These are phyloP conservation scores for Cerceris rybyensis DNA, from an alignment of 2,888 invertebrate genomes.

Conservation along the genomic window DNA sequence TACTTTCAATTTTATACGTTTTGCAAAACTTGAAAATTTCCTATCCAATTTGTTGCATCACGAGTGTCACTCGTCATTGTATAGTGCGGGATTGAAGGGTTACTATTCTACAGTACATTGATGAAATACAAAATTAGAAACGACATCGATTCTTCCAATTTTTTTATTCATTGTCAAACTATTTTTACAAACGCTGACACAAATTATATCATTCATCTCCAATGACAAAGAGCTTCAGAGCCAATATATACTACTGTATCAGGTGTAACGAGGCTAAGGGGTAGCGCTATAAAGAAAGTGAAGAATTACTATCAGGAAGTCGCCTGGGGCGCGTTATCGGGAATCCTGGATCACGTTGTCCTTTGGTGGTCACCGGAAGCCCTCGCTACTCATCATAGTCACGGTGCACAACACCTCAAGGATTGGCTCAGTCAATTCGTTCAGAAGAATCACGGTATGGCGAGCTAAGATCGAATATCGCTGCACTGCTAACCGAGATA, in stretches of 20 bases:
- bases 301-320: conserved; percentile 88
- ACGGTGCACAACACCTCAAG: conserved; percentile 75
- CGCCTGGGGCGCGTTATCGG: conserved; percentile 92
- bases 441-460: conserved; percentile 68
- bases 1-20: too few relatives aligned
- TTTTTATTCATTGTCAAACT: too few relatives aligned
- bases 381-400: conserved; percentile 84
- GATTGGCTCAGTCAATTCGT: conserved; percentile 77
- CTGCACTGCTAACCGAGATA: background rate
- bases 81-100: too few relatives aligned
- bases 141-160: too few relatives aligned
- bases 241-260: background rate
- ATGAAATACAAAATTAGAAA: too few relatives aligned
- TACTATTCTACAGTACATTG: too few relatives aligned
- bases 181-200: too few relatives aligned
- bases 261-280: conserved; percentile 85
- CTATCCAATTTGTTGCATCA: too few relatives aligned
- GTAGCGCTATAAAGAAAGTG: conserved; percentile 85
- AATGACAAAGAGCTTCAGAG: background rate
- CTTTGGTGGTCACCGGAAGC: conserved; percentile 93
- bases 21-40: too few relatives aligned
- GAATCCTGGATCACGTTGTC: conserved; percentile 90
- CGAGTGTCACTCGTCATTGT: too few relatives aligned
- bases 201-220: background rate
- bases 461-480: conserved; percentile 63